Evolutionary conservation across 2,113 vertebrate species (phyloP).

Genomic region (Genyomyrus donnyi): DNA sequence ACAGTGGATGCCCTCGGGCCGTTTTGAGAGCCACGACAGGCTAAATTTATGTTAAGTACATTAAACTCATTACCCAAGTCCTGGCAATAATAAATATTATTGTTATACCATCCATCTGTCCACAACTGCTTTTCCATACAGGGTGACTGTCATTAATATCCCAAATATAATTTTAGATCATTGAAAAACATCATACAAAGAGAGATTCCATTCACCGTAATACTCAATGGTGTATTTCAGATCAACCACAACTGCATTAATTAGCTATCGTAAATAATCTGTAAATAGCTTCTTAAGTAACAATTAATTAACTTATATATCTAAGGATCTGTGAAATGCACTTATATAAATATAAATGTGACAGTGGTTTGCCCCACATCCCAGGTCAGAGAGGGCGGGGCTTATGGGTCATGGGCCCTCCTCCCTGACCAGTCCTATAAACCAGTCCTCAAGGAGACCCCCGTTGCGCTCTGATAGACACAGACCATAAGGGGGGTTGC

Average conservation of each 20-base stretch:
- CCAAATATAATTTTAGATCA: not conserved
- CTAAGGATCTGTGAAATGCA: not conserved
- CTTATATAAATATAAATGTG: not conserved
- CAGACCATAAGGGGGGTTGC: not conserved
- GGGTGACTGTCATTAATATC: not conserved
- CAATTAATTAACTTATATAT: not conserved
- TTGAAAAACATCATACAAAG: not conserved
- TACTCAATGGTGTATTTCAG: not conserved
- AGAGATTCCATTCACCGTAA: not conserved
- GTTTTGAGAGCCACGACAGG: slow-evolving; percentile 5
- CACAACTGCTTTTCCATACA: not conserved
- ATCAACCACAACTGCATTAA: not conserved
- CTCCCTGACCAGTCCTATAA: not conserved
- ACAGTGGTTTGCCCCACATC: not conserved
- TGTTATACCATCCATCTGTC: not conserved
- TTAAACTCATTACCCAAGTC: slow-evolving; percentile 44
- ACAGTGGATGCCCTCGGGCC: slow-evolving; percentile 47
- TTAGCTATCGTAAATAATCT: not conserved
- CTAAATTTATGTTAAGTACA: slow-evolving; percentile 27
- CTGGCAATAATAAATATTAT: not conserved
- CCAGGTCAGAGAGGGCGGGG: not conserved
- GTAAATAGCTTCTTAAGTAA: not conserved
- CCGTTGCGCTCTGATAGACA: not conserved
- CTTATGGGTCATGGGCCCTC: not conserved
- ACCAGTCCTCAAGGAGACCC: not conserved